phyloP scores from a whole-genome alignment of 92 coral and sea anemone genomes.

The Siderastrea siderea region DNA sequence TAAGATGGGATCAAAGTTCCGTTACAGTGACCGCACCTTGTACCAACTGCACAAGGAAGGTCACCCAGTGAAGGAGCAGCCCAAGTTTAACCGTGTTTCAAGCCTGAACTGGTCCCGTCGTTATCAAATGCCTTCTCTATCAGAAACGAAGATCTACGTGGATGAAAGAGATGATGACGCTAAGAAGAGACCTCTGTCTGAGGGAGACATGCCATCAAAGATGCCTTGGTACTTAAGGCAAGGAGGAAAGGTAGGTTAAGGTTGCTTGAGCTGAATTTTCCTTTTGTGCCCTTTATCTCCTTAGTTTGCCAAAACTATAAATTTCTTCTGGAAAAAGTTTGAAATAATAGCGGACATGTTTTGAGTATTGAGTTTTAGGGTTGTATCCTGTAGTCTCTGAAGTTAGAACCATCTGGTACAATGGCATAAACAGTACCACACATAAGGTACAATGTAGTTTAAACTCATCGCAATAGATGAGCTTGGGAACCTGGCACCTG shows the following conservation, averaged over 20 bases:
- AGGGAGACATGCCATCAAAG: constrained; percentile 40
- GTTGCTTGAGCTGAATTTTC: neutral
- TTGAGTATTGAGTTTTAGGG: too few species aligned
- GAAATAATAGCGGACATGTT: too few species aligned
- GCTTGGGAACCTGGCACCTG: too few species aligned
- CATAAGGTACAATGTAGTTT: too few species aligned
- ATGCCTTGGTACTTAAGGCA: neutral
- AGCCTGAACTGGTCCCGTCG: constrained; percentile 96
- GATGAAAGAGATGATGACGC: constrained; percentile 65
- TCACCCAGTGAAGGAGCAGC: constrained; percentile 85
- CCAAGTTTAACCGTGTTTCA: constrained; percentile 83
- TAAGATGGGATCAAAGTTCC: constrained; percentile 91
- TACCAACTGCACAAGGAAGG: constrained; percentile 97
- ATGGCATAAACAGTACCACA: too few species aligned
- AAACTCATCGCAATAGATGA: too few species aligned
- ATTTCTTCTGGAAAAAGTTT: too few species aligned
- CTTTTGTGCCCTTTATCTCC: neutral
- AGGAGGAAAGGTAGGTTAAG: constrained; percentile 27
- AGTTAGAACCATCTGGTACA: too few species aligned
- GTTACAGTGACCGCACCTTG: constrained; percentile 97
- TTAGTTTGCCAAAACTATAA: too few species aligned
- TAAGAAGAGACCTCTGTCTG: constrained; percentile 72
- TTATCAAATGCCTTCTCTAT: constrained; percentile 71
- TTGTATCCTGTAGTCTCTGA: too few species aligned
- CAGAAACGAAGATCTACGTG: constrained; percentile 83